A percentile compares a stretch with the other conserved stretches of the same genome.
Evolutionary conservation across 2,797 vertebrate species (phyloP).

Genomic region (Clarias pachynema): DNA sequence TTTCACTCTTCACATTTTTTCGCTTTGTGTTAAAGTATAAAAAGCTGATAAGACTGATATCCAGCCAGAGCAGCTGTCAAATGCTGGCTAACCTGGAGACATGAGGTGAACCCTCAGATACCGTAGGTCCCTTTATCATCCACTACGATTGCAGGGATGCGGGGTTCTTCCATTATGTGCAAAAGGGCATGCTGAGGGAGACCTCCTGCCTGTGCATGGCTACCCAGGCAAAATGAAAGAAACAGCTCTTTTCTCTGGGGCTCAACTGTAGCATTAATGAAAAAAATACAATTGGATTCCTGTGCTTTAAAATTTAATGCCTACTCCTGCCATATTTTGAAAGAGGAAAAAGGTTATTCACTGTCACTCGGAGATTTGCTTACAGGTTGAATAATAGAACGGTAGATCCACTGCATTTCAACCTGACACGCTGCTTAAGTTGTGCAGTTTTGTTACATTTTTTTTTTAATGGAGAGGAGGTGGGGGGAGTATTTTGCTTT

Average conservation of each 20-base stretch:
- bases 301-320: constrained; percentile 80
- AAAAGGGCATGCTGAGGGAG: constrained; percentile 76
- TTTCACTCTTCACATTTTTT: neutral
- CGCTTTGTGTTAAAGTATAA: neutral
- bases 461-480: neutral
- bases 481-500: constrained; percentile 36
- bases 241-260: constrained; percentile 73
- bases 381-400: constrained; percentile 51
- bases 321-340: constrained; percentile 75
- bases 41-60: neutral
- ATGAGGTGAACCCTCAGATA: constrained; percentile 30
- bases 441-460: neutral
- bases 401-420: constrained; percentile 35
- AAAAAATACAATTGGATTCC: constrained; percentile 75
- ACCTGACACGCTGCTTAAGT: constrained; percentile 18
- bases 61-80: neutral
- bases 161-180: constrained; percentile 75
- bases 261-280: constrained; percentile 79
- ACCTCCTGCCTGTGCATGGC: constrained; percentile 73
- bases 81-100: constrained; percentile 3
- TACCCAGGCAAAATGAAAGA: constrained; percentile 78
- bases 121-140: constrained; percentile 36
- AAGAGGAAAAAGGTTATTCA: constrained; percentile 56
- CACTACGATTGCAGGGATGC: constrained; percentile 31
- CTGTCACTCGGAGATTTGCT: constrained; percentile 64